Base-by-base conservation (phyloP, 2,113 vertebrate genomes). In the Cricetomys ansorgei region DNA sequence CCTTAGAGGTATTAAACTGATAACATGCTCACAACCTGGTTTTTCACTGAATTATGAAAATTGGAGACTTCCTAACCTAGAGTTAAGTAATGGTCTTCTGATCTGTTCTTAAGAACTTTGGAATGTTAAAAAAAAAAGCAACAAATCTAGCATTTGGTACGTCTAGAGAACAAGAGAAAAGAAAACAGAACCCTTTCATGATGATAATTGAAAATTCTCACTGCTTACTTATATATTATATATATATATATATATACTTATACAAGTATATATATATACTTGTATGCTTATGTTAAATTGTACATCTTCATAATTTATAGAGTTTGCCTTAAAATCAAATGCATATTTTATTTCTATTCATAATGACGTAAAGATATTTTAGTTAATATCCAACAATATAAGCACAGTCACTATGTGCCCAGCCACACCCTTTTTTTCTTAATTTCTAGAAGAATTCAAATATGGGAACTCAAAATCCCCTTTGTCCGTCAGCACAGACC, bases 61-160 rank as follows among this genome's bases (percentile, higher is more conserved):
- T 37, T 86, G 43, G 64, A 97, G 50, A 48, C 45, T 97, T 97
- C 89, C 53, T 98, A 75, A 55, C 72, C 11, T 62, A 92, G 16
- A 72, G 0, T 95, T 16, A 91, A 96, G 27, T 57, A 96, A 95
- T 67, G 3, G 13, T 92, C 96, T 98, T 97, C 92, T 43, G 76
- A 13, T 40, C 97, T 8, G 4, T 83, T 97, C 70, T 79, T 97
- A 72, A 88, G 96, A 95, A 96, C 21, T 95, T 65, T 34, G 96
- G 23, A 31, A 96, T 96, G 37, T 40, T 96, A 12, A 98, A 97
- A 98, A 94, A 95, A 27, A 88, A 76, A 50, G 55, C 53, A 94
- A 91, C 97, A 98, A 98, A 97, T 81, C 31, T 25, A 3, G 13
- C 31, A 93, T 31, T 94, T 59, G 0, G 55, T 85, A 94, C 95